These are phyloP conservation scores for Trichogramma dendrolimi DNA, from an alignment of 2,888 invertebrate genomes.

Conservation along the genomic window DNA sequence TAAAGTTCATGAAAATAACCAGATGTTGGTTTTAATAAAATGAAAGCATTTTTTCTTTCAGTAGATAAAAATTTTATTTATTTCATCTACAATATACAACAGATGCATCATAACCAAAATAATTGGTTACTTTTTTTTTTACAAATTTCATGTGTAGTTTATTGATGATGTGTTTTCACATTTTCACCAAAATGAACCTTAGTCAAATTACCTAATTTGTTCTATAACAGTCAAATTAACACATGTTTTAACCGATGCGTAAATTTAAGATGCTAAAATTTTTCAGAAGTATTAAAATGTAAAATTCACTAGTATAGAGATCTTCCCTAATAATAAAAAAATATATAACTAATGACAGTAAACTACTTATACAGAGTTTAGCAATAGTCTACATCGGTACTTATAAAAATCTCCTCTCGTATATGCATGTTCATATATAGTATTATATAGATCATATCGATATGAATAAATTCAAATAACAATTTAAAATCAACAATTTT, in stretches of 20 bases:
- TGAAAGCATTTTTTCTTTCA: slow-evolving; percentile 16
- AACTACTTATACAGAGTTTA: slow-evolving; percentile 2
- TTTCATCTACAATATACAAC: slow-evolving; percentile 20
- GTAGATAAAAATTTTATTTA: slow-evolving; percentile 25
- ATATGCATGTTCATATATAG: not conserved
- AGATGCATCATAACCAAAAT: not conserved
- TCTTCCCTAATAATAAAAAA: slow-evolving; percentile 4
- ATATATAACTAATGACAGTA: not conserved
- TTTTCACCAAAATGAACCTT: slow-evolving; percentile 16
- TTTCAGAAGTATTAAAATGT: not conserved
- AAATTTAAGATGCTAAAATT: too few species aligned
- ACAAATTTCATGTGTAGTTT: slow-evolving; percentile 18
- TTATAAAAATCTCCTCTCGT: too few species aligned
- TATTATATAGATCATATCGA: not conserved
- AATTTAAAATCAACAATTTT: slow-evolving; percentile 7
- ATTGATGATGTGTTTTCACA: slow-evolving; percentile 21
- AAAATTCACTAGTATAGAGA: not conserved
- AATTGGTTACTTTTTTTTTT: slow-evolving; percentile 8
- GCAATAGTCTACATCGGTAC: too few species aligned
- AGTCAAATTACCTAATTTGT: slow-evolving; percentile 26
- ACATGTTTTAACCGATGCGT: too few species aligned
- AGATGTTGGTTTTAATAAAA: slow-evolving; percentile 7
- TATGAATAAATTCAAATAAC: slow-evolving; percentile 6
- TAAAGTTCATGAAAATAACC: slow-evolving; percentile 20
- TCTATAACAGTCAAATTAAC: not conserved